phyloP scores from a whole-genome alignment of 2,888 invertebrate species.

The Epinotia brunnichana region DNA sequence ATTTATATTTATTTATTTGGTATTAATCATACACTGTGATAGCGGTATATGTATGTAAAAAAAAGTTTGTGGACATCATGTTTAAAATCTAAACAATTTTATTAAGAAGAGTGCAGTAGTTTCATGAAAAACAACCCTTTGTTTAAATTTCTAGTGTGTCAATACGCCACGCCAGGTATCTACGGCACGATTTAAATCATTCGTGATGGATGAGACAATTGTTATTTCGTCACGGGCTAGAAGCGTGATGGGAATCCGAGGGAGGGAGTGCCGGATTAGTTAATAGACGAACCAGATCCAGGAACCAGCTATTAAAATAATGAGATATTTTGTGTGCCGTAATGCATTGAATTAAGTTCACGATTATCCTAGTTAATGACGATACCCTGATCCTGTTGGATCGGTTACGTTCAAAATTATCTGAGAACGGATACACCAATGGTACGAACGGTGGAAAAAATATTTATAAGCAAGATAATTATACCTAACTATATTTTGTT shows the following conservation, averaged over 20 bases:
- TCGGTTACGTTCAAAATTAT: background rate
- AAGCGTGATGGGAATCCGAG: slow-evolving; percentile 38
- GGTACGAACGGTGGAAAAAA: slow-evolving; percentile 6
- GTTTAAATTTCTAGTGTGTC: slow-evolving; percentile 12
- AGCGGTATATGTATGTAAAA: too few relatives aligned
- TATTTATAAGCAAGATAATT: background rate
- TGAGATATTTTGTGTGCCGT: slow-evolving; percentile 4
- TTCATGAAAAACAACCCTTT: too few relatives aligned
- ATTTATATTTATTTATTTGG: too few relatives aligned
- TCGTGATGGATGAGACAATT: slow-evolving; percentile 38
- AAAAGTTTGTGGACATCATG: too few relatives aligned
- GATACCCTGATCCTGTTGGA: background rate
- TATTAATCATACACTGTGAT: too few relatives aligned
- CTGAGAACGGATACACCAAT: background rate
- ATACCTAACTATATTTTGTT: background rate
- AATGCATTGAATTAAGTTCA: slow-evolving; percentile 14
- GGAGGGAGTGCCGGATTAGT: slow-evolving; percentile 40
- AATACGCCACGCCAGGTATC: slow-evolving; percentile 25
- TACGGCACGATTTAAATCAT: slow-evolving; percentile 38
- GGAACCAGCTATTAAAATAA: slow-evolving; percentile 30
- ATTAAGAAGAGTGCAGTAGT: too few relatives aligned
- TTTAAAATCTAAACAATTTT: too few relatives aligned
- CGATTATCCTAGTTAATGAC: slow-evolving; percentile 12
- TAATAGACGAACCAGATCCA: slow-evolving; percentile 38
- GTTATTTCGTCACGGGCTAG: slow-evolving; percentile 39